phyloP scores from a whole-genome alignment of 2,888 invertebrate species.

The Himalopsyche tibetana region DNA sequence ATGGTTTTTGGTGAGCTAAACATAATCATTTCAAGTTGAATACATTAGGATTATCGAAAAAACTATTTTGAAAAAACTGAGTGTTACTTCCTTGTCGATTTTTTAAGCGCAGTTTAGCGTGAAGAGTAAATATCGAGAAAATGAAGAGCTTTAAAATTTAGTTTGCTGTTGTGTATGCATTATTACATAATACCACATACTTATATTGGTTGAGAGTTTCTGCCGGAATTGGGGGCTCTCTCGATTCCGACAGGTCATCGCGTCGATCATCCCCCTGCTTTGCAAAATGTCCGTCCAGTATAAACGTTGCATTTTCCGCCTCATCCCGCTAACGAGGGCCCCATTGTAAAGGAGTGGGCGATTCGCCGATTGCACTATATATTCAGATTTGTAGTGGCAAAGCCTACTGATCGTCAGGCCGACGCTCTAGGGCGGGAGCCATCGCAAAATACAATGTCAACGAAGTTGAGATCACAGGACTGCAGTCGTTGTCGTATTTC shows the following conservation, averaged over 20 bases:
- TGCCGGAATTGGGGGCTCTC: not conserved
- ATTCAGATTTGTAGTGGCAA: not conserved
- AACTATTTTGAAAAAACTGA: no score
- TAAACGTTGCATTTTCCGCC: slow-evolving; percentile 34
- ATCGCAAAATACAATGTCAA: not conserved
- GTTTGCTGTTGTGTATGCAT: no score
- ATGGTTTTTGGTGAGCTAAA: no score
- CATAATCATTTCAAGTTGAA: no score
- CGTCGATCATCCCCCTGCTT: not conserved
- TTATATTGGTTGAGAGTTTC: not conserved
- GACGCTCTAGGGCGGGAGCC: not conserved
- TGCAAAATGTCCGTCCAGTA: slow-evolving; percentile 1
- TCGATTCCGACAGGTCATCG: slow-evolving; percentile 29
- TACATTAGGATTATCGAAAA: no score
- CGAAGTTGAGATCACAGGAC: slow-evolving; percentile 25
- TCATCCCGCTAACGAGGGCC: slow-evolving; percentile 32
- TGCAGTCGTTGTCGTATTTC: slow-evolving; percentile 4
- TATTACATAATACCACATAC: no score
- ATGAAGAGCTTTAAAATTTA: no score
- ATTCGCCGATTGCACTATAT: not conserved
- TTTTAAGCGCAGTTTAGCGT: no score
- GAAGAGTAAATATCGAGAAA: no score
- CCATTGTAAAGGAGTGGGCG: not conserved
- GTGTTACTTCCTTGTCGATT: no score
- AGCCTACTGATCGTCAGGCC: not conserved